Base-by-base conservation (phyloP, 2,797 vertebrate genomes). In the Gambusia yucatana region DNA sequence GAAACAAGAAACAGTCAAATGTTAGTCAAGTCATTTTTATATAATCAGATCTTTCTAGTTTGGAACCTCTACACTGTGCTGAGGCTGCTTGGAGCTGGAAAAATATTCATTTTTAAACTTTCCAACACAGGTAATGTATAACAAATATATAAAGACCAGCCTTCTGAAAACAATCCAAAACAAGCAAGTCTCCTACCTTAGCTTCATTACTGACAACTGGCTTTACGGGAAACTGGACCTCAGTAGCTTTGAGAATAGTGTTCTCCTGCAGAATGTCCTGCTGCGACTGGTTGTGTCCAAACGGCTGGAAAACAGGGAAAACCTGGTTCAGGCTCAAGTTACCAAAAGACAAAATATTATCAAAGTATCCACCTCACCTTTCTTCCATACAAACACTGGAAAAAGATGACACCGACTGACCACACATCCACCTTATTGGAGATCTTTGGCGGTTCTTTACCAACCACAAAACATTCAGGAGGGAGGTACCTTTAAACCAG, bases 211-310 rank as follows among this genome's bases (percentile, higher is more conserved):
- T 99, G 94, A 96, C 96, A 90, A 99, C 98, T 17, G 98, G 98
- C 92, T 99, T 99, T 83, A 99, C 98, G 76, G 98, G 98, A 86
- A 99, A 99, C 82, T 99, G 98, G 88, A 99, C 94, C 91, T 99
- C 98, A 20, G 98, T 99, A 88, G 98, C 98, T 98, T 99, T 99
- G 86, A 99, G 95, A 93, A 99, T 99, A 86, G 98, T 99, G 91
- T 99, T 99, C 96, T 99, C 98, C 95, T 99, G 98, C 87, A 99
- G 96, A 90, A 99, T 99, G 90, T 99, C 98, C 94, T 99, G 98
- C 89, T 99, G 98, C 14, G 98, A 99, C 91, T 99, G 98, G 94
- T 99, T 99, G 95, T 99, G 98, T 89, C 98, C 98, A 94, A 99
- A 99, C 88, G 98, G 98, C 98, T 99, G 92, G 85, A 95, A 67